Base-by-base conservation (phyloP, 2,888 invertebrate species). In the Amphipyra berbera region DNA sequence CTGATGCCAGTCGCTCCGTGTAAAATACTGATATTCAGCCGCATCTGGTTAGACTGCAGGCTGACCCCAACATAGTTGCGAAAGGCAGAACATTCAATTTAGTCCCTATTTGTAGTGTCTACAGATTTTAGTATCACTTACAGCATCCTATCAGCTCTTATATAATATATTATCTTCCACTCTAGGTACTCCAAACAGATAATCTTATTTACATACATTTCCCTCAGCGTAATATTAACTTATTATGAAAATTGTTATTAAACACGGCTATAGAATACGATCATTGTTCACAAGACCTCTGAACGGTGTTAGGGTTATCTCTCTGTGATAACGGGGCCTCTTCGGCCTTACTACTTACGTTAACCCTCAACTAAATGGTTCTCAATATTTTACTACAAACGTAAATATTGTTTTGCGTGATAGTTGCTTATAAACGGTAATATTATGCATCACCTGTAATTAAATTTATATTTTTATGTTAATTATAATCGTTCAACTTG, bases 251-350 rank as follows among this genome's bases (percentile, higher is more conserved):
- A 37, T 44, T 13, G 41, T 42, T 12, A 27, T 38, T 30, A 42
- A 49, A 42, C 21, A 52, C n/a, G 21, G 30, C 21, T 5, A 33
- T 48, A 54, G 41, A 42, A 54, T 9, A 21, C 33, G 0, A 10
- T 59, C 50, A 70, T 66, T 71, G 58, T 68, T 61, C 35, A 9
- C 21, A 41, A 50, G 64, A 61, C 59, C 48, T 68, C 7, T 37
- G 37, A 58, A 27, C 53, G 4, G 48, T 58, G 44, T 47, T 33
- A 59, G 56, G 62, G 61, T 68, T 76, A 79, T 79, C 77, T 48
- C 0, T 1, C 0, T 27, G 10, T 6, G 76, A 75, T 75, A 76
- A 59, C 6, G 40, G 12, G 49, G 21, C 13, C 61, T 56, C 42
- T 45, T 57, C 46, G 64, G 76, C 76, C 76, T 65, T 55, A 37